These are phyloP conservation scores for Nasua narica DNA, from an alignment of 2,797 vertebrate species.

Conservation along the genomic window DNA sequence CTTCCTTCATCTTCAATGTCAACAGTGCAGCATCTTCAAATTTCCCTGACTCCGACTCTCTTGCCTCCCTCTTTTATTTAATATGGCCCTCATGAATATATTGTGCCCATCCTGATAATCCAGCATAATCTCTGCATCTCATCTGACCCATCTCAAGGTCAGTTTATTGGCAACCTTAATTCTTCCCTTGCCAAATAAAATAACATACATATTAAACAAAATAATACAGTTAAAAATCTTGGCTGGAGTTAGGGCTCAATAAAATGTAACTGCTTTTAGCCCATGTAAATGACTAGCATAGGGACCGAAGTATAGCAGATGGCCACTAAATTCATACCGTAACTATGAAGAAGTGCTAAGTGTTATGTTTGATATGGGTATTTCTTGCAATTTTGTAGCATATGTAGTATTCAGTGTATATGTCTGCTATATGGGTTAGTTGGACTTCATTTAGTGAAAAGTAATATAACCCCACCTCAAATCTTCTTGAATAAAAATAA, in stretches of 20 bases:
- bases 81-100: neutral
- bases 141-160: neutral
- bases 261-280: neutral
- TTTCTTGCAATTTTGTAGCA: neutral
- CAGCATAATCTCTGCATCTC: neutral
- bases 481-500: neutral
- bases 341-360: neutral
- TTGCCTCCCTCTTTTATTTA: neutral
- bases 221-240: neutral
- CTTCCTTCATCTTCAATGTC: neutral
- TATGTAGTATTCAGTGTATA: neutral
- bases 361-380: neutral
- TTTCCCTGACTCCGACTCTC: neutral
- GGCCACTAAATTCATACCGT: neutral
- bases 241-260: neutral
- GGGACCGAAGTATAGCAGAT: neutral
- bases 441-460: neutral
- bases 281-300: neutral
- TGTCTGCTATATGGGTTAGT: neutral
- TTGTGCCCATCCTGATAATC: neutral
- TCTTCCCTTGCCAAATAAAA: neutral
- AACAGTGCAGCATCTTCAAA: neutral
- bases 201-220: neutral
- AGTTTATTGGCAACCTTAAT: neutral
- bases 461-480: neutral